Evolutionary conservation across 2,888 invertebrate genomes (phyloP), one percentile per base, ranked within the genome.

Genomic region (Philaethria dido): DNA sequence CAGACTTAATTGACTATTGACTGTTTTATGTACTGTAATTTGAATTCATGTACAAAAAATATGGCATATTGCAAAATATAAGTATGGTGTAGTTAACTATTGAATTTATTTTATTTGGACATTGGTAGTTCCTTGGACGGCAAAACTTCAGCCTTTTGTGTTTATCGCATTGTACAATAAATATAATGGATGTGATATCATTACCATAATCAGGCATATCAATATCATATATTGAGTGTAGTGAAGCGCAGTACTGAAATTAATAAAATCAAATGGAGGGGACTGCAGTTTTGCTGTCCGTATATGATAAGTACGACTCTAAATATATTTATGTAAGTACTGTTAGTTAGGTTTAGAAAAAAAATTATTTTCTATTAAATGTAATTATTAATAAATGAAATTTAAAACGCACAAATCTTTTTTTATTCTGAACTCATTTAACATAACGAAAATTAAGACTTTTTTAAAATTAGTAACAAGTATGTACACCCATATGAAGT

Each of bases 281-380:
- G 29, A 11, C 16, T 29, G 44, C 18, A 18, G 29, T 13, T 47
- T 45, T 60, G 60, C 47, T 33, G 44, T 47, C 33, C 14, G 20
- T 47, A 13, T 45, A 60, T 47, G 18, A 47, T 33, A 45, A 47
- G 33, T 45, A n/a, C 22, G 57, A 57, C 42, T 25, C 11, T 50
- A n/a, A 20, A 61, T 65, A 55, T 72, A 66, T 74, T 70, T 74
- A 65, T 52, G 20, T 64, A 64, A 60, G 44, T 65, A 59, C 48
- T 22, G 48, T 59, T 64, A 50, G 13, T 22, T 64, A 64, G 54
- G n/a, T 64, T n/a, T 50, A 52, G 22, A 50, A 33, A 42, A 33
- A 44, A 2, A 22, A 50, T 44, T 65, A 65, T 66, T 67, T 66
- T 63, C 45, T 65, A 70, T 60, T 68, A 62, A 57, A 59, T 68